A percentile compares a stretch with the other conserved stretches of the same genome.
phyloP scores from a whole-genome alignment of 1,140 invertebrate genomes.

The Acromyrmex heyeri region DNA sequence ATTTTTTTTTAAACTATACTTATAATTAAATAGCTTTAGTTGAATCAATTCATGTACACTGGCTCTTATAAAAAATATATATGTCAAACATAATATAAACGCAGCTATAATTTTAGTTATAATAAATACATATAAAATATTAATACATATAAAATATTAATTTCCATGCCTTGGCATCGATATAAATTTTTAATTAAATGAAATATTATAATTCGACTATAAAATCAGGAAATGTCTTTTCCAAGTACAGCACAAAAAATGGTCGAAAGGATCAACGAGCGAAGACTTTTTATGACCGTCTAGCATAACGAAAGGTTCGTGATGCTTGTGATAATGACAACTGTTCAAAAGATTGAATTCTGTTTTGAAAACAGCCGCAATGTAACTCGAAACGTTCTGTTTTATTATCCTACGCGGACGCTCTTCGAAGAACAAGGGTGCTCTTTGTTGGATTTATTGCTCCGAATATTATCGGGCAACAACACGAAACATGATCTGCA shows the following conservation, averaged over 20 bases:
- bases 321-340: constrained; percentile 76
- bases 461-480: constrained; percentile 12
- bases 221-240: constrained; percentile 30
- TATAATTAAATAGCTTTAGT: not conserved
- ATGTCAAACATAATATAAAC: not conserved
- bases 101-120: not conserved
- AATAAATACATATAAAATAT: not conserved
- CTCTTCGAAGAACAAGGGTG: constrained; percentile 70
- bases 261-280: constrained; percentile 23
- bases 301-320: constrained; percentile 22
- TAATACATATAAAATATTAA: not conserved
- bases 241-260: constrained; percentile 14
- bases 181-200: constrained; percentile 12
- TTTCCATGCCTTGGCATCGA: not conserved
- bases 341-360: constrained; percentile 78
- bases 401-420: constrained; percentile 61
- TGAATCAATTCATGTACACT: too few relatives aligned
- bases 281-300: constrained; percentile 60
- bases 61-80: not conserved
- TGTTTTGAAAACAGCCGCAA: constrained; percentile 81
- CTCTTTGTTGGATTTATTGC: constrained; percentile 71
- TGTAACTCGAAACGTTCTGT: constrained; percentile 77
- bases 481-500: constrained; percentile 48
- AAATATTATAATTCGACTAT: not conserved
- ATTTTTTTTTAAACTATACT: not conserved